Percentiles rank a stretch among this genome's conserved stretches.
Conservation (phyloP, 2,113 vertebrate genomes). For the Neofelis nebulosa region DNA sequence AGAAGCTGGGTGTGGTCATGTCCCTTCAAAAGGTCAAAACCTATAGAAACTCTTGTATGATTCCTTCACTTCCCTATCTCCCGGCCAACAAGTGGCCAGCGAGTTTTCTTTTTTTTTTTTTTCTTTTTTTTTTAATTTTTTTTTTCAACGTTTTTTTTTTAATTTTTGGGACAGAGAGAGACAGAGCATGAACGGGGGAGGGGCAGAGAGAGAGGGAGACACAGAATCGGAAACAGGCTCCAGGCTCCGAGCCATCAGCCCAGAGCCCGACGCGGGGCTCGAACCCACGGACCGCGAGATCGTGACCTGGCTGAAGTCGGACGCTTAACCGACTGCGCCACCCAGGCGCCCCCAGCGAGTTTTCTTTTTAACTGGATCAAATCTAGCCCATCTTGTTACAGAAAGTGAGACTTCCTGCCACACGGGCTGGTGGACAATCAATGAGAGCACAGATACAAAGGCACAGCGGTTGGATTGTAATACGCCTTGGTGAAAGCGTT, state of each 20-base stretch:
- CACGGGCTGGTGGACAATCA: background rate
- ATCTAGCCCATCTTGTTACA: background rate
- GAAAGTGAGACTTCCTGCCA: background rate
- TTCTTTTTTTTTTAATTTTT: too few species aligned
- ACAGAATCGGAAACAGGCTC: too few species aligned
- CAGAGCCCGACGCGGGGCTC: too few species aligned
- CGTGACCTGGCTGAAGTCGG: too few species aligned
- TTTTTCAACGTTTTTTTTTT: too few species aligned
- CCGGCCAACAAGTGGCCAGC: background rate
- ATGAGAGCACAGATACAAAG: background rate
- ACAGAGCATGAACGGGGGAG: too few species aligned
- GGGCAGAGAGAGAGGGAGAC: too few species aligned
- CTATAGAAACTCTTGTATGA: background rate
- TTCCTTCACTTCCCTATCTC: background rate
- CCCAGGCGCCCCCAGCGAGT: too few species aligned
- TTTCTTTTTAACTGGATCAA: background rate
- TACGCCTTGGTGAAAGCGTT: background rate
- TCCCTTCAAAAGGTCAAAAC: background rate
- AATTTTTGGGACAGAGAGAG: too few species aligned
- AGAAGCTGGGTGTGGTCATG: background rate
- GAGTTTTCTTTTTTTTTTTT: constrained; percentile 44
- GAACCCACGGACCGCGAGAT: too few species aligned
- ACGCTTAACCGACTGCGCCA: too few species aligned
- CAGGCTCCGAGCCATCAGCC: too few species aligned
- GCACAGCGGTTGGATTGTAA: background rate